These are phyloP conservation scores for Riptortus pedestris DNA, from an alignment of 1,140 invertebrate genomes.

Conservation along the genomic window DNA sequence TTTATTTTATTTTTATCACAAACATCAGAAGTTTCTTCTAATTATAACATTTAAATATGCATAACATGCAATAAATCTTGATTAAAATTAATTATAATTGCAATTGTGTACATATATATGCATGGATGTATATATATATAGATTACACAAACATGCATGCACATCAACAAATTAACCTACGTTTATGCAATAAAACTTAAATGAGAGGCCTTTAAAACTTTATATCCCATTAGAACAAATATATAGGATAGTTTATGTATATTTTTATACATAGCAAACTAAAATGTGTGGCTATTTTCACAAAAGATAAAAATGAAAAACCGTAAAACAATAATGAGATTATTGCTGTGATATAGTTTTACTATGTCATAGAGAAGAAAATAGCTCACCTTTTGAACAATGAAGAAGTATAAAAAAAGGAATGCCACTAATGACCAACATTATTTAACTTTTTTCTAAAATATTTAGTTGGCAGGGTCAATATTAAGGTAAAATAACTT, in stretches of 20 bases:
- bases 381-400: neutral
- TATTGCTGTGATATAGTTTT: conserved; percentile 8
- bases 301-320: conserved; percentile 7
- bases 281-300: too few species aligned
- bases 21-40: conserved; percentile 17
- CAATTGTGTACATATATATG: neutral
- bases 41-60: neutral
- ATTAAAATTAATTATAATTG: neutral
- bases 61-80: neutral
- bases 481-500: neutral
- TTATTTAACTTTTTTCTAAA: neutral
- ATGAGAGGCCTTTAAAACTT: neutral
- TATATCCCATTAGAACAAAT: neutral
- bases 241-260: neutral
- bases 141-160: too few species aligned
- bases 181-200: too few species aligned
- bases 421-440: conserved; percentile 4
- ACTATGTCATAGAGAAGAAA: neutral
- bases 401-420: conserved; percentile 4
- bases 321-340: neutral
- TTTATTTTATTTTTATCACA: conserved; percentile 1
- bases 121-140: neutral
- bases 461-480: conserved; percentile 5
- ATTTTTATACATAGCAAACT: too few species aligned
- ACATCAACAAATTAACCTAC: too few species aligned